Evolutionary conservation across 2,113 vertebrate genomes (phyloP).

Genomic region (Jacana jacana): DNA sequence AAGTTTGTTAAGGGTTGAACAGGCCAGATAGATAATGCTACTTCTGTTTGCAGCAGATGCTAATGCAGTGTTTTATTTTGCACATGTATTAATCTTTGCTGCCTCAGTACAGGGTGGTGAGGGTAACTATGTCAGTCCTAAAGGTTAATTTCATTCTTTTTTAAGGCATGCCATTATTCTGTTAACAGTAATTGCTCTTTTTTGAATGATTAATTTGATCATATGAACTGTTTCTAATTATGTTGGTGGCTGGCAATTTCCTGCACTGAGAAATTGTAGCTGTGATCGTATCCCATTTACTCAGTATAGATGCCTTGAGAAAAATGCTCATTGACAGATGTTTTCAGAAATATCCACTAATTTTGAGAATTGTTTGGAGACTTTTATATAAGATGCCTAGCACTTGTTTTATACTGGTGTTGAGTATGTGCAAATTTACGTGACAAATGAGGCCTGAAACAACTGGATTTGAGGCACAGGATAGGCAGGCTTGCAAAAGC

Average conservation of each 20-base stretch:
- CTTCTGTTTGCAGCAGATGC: conserved; percentile 47
- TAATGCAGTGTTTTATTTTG: conserved; percentile 45
- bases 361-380: not conserved
- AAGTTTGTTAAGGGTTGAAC: conserved; percentile 50
- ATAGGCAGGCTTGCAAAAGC: not conserved
- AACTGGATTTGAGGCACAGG: not conserved
- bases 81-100: conserved; percentile 60
- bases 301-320: not conserved
- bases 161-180: conserved; percentile 61
- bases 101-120: conserved; percentile 11
- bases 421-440: not conserved
- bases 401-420: not conserved
- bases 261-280: conserved; percentile 22
- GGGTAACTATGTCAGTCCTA: conserved; percentile 19
- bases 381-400: not conserved
- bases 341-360: not conserved
- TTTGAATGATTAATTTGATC: conserved; percentile 67
- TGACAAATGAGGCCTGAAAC: not conserved
- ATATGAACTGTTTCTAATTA: conserved; percentile 64
- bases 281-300: conserved; percentile 40
- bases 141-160: conserved; percentile 68
- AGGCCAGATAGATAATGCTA: conserved; percentile 49
- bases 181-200: conserved; percentile 64
- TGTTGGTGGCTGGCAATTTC: conserved; percentile 59
- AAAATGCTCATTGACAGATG: not conserved